phyloP scores from a whole-genome alignment of 2,888 invertebrate species.

The Caenorhabditis drosophilae region DNA sequence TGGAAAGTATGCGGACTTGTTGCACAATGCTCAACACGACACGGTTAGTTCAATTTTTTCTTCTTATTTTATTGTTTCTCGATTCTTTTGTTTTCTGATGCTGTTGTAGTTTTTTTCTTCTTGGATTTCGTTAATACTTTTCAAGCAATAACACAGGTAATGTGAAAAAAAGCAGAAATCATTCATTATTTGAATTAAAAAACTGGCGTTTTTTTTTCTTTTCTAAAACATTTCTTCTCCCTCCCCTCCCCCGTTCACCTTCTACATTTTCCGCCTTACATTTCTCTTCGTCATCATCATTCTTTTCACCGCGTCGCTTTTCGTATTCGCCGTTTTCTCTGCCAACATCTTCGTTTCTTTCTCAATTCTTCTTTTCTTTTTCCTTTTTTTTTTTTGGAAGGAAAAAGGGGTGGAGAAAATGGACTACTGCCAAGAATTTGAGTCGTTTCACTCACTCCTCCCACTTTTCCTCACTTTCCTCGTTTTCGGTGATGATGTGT shows the following conservation, averaged over 20 bases:
- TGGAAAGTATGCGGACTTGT: constrained; percentile 36
- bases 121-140: too few species aligned
- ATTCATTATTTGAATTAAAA: too few species aligned
- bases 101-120: too few species aligned
- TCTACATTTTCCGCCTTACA: background rate
- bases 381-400: too few species aligned
- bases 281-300: background rate
- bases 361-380: background rate
- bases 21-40: constrained; percentile 37
- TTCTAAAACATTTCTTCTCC: constrained; percentile 2
- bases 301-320: background rate
- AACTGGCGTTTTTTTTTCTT: too few species aligned
- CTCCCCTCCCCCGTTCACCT: background rate
- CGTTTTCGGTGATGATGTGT: too few species aligned
- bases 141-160: too few species aligned
- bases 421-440: too few species aligned
- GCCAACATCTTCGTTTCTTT: background rate
- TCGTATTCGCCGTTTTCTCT: background rate
- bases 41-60: constrained; percentile 23
- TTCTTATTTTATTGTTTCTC: constrained; percentile 3
- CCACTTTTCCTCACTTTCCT: too few species aligned
- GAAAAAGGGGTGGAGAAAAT: too few species aligned
- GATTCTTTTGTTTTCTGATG: background rate
- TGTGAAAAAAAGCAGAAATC: too few species aligned
- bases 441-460: too few species aligned